Conservation (phyloP, 2,797 vertebrate genomes). For the Epinephelus awoara region DNA sequence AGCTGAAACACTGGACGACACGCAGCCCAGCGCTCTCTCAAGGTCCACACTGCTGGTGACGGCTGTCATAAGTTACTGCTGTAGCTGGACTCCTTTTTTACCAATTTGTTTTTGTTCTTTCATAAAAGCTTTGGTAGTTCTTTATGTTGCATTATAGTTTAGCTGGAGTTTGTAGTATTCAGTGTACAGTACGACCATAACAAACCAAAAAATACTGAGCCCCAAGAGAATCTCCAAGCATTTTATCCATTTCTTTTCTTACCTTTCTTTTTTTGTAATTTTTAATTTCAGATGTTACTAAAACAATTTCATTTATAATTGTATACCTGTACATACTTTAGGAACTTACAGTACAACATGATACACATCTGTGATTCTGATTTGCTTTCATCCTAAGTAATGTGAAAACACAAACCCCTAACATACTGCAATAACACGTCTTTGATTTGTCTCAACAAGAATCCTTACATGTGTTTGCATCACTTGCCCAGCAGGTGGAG, state of each 20-base stretch:
- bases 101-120: conserved; percentile 20
- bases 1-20: conserved; percentile 53
- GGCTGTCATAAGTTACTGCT: conserved; percentile 42
- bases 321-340: background rate
- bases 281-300: background rate
- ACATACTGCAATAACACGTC: conserved; percentile 32
- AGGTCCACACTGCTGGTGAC: conserved; percentile 27
- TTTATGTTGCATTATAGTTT: conserved; percentile 32
- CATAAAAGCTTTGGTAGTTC: conserved; percentile 44
- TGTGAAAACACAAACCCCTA: conserved; percentile 56
- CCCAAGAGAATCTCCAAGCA: conserved; percentile 14
- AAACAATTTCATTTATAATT: conserved; percentile 9
- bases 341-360: background rate
- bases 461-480: background rate
- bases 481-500: background rate
- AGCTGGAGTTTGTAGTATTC: conserved; percentile 33
- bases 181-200: conserved; percentile 25
- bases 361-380: background rate
- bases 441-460: background rate
- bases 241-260: background rate
- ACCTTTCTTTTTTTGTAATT: background rate
- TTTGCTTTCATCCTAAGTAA: conserved; percentile 52
- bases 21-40: background rate
- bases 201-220: conserved; percentile 27
- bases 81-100: conserved; percentile 37